Percentiles rank a stretch among this genome's conserved stretches.
Evolutionary conservation across 2,888 invertebrate genomes (phyloP).

Genomic region (Saturnia japonica): DNA sequence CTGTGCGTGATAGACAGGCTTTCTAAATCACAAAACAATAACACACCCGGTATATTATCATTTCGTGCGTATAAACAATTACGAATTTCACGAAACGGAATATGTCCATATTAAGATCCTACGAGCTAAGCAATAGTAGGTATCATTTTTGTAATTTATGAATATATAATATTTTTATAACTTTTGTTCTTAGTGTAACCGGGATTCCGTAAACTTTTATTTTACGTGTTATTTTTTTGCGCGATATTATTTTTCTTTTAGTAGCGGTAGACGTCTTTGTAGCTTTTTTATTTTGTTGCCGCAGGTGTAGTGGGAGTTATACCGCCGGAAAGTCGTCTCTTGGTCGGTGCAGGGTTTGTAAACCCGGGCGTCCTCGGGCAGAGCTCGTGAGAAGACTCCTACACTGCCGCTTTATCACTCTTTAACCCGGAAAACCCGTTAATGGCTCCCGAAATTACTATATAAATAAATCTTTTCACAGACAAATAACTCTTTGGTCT

Average conservation of each 20-base stretch:
- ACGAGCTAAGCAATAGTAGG: slow-evolving; percentile 60
- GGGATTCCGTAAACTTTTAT: slow-evolving; percentile 5
- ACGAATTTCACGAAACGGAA: slow-evolving; percentile 69
- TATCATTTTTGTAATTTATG: slow-evolving; percentile 46
- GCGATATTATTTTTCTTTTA: slow-evolving; percentile 59
- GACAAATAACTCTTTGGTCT: slow-evolving; percentile 74
- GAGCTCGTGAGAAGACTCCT: slow-evolving; percentile 63
- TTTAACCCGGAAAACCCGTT: slow-evolving; percentile 66
- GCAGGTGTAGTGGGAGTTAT: slow-evolving; percentile 85
- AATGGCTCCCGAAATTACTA: slow-evolving; percentile 73
- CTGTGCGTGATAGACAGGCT: slow-evolving; percentile 68
- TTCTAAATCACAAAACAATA: slow-evolving; percentile 56
- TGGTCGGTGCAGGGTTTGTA: slow-evolving; percentile 84
- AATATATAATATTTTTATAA: slow-evolving; percentile 39
- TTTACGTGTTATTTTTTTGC: slow-evolving; percentile 48
- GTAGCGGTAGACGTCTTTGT: slow-evolving; percentile 69
- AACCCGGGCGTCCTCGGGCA: slow-evolving; percentile 78
- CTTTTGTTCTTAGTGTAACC: slow-evolving; percentile 41
- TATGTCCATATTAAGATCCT: slow-evolving; percentile 73
- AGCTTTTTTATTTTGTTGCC: slow-evolving; percentile 80
- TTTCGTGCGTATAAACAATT: slow-evolving; percentile 72
- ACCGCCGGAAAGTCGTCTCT: slow-evolving; percentile 83
- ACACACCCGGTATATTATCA: slow-evolving; percentile 60
- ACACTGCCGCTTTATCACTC: slow-evolving; percentile 51
- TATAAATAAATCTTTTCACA: slow-evolving; percentile 76